Evolutionary conservation across 2,888 invertebrate species (phyloP), one percentile per base, ranked within the genome.

Genomic region (Cremastinae sp.): DNA sequence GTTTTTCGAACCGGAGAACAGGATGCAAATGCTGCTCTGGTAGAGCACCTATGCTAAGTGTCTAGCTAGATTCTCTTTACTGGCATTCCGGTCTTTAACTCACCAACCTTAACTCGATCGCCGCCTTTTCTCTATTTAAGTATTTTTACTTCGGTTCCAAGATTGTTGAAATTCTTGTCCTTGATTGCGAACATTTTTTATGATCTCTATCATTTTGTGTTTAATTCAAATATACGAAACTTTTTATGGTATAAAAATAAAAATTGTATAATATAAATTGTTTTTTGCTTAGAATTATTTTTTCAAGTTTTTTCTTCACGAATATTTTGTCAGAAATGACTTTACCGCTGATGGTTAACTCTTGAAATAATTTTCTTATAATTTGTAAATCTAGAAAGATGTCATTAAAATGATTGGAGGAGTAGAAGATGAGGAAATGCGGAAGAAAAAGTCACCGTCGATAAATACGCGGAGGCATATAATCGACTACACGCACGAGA

Each of bases 401-500:
- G 2, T 28, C 28, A 28, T 28, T 28, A 28, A 28, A 5, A 28
- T 28, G 2, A 5, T 28, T 28, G 2, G 28, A 20, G 28, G 64
- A 78, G 37, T 75, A 69, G 69, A 62, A 55, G n/a, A 68, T 66
- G 58, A 41, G 70, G 61, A 66, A 79, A 80, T 74, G 79, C 81
- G 83, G 84, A 82, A 83, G 79, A 51, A 18, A n/a, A 66, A 39
- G 37, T 12, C 47, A 62, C 47, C 18, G 14, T 28, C 22, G 12
- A 49, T n/a, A 59, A 28, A 3, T 64, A 28, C 12, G 20, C 2
- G 1, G 5, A 39, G 49, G 9, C 3, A 56, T 41, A 71, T 49
- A 61, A 47, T 49, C 22, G 53, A 58, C 51, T 72, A 58, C 80
- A 81, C 78, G 83, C 82, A 80, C 66, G 81, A 82, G 73, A 75